Percentiles rank a stretch among this genome's conserved stretches.
Evolutionary conservation across 2,797 vertebrate genomes (phyloP).

Genomic region (Anguilla anguilla): DNA sequence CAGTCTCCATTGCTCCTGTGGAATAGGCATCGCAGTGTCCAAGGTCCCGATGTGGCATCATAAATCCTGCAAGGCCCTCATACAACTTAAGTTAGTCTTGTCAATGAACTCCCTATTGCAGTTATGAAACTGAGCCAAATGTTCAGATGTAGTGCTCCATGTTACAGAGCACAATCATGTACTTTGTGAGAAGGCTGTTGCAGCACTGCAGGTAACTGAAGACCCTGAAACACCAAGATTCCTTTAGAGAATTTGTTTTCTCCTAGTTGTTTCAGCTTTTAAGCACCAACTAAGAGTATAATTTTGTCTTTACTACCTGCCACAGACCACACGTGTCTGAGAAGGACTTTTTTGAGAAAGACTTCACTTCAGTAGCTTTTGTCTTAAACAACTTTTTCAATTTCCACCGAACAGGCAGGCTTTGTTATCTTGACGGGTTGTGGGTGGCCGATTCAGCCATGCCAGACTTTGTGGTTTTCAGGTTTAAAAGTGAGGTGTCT

Average conservation of each 20-base stretch:
- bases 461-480: neutral
- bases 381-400: neutral
- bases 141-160: neutral
- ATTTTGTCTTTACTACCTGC: neutral
- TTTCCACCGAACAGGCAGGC: neutral
- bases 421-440: neutral
- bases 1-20: neutral
- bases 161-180: neutral
- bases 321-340: neutral
- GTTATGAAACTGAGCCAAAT: neutral
- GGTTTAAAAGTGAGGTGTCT: neutral
- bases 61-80: neutral
- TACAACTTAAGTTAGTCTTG: neutral
- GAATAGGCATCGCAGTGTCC: constrained; percentile 20
- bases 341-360: neutral
- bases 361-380: neutral
- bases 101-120: neutral
- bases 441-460: neutral
- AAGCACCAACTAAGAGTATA: neutral
- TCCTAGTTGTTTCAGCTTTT: neutral
- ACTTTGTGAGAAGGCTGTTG: neutral
- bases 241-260: neutral
- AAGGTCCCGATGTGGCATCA: constrained; percentile 29
- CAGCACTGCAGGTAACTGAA: neutral
- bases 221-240: neutral